phyloP scores from a whole-genome alignment of 1,140 invertebrate species.

The Drosophila navojoa region DNA sequence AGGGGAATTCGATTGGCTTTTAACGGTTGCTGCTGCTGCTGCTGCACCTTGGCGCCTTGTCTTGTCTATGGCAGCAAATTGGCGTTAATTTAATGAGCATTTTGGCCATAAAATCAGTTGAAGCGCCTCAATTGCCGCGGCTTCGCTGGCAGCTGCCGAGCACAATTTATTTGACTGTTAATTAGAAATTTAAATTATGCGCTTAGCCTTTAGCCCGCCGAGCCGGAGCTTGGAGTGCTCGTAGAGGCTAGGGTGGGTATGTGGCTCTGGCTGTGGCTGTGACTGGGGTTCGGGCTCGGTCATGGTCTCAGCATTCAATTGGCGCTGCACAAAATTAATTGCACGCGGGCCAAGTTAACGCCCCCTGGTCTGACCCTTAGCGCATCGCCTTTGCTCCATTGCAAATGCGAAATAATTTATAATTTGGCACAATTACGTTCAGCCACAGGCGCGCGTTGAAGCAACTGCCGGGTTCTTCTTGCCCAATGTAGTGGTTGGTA shows the following conservation, averaged over 20 bases:
- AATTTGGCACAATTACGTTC: slow-evolving; percentile 77
- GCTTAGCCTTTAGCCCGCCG: slow-evolving; percentile 62
- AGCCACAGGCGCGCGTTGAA: slow-evolving; percentile 52
- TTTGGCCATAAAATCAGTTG: slow-evolving; percentile 77
- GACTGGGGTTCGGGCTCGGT: not conserved
- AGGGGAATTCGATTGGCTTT: slow-evolving; percentile 15
- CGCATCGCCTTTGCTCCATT: slow-evolving; percentile 64
- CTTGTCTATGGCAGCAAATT: slow-evolving; percentile 70
- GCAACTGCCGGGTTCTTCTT: slow-evolving; percentile 11
- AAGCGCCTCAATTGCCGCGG: slow-evolving; percentile 63
- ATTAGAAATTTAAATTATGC: slow-evolving; percentile 81
- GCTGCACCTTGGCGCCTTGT: slow-evolving; percentile 24
- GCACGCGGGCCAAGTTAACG: slow-evolving; percentile 41
- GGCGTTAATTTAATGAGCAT: slow-evolving; percentile 75
- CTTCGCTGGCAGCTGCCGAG: slow-evolving; percentile 57
- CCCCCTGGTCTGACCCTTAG: slow-evolving; percentile 30
- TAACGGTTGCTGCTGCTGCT: not conserved
- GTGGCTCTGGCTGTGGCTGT: not conserved
- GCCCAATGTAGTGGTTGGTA: slow-evolving; percentile 19
- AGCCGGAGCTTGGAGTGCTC: slow-evolving; percentile 2
- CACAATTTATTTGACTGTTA: slow-evolving; percentile 81
- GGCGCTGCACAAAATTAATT: slow-evolving; percentile 76
- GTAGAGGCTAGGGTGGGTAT: not conserved
- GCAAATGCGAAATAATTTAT: slow-evolving; percentile 79
- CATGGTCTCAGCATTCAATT: slow-evolving; percentile 59